Evolutionary conservation across 1,140 invertebrate genomes (phyloP), one percentile per base, ranked within the genome.

Genomic region (Sesamia nonagrioides): DNA sequence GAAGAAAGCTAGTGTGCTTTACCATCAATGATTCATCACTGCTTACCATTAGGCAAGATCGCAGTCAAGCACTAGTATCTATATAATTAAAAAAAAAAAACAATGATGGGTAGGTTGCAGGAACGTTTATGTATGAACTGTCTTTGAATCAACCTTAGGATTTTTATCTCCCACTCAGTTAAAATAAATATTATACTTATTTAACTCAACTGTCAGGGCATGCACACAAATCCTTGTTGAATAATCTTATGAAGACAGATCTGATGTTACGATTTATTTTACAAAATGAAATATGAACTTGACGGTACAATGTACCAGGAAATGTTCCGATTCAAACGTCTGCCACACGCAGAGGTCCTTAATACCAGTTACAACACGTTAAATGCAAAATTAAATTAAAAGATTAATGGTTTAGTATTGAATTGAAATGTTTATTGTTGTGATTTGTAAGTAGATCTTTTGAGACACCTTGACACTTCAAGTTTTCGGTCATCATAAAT

Each of bases 161-260:
- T 45, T 45, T 45, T 60, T 35, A 15, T 60, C 58, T 6, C 27
- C 13, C 13, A 60, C 13, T 37, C 21, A 21, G 4, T 6, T 56
- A 21, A 60, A 60, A 15, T 37, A n/a, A 60, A 60, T 35, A n/a
- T 60, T 60, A 60, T 60, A 35, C 35, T 18, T 1, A 17, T 54
- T 54, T 54, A 6, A 54, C 2, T 54, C 52, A 54, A 11, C n/a
- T 54, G 52, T 54, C n/a, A 21, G 52, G 2, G 50, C 17, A 54
- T 17, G 50, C 18, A 54, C n/a, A 18, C 50, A 54, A 17, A 54
- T 6, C 50, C n/a, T 54, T 18, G 50, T 17, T 54, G 5, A 54
- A 6, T 4, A 50, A 56, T 56, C 18, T 8, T 56, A 11, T 56
- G 54, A 21, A 11, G 9, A 27, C 54, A 56, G 18, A 56, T 56